phyloP scores from a whole-genome alignment of 2,888 invertebrate genomes.

The Brachyptera risi region DNA sequence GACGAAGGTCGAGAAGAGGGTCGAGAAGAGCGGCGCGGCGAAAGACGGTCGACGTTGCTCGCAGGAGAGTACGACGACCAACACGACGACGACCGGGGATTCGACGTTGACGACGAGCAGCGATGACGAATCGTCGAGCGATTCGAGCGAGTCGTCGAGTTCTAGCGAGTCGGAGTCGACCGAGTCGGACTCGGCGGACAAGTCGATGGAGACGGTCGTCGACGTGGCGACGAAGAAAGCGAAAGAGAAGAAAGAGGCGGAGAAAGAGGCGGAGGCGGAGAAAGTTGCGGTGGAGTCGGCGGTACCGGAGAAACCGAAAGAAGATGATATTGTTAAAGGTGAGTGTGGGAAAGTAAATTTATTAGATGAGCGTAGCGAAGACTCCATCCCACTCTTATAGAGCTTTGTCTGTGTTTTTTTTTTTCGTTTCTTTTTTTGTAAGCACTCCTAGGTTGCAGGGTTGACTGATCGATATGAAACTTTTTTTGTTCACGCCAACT shows the following conservation, averaged over 20 bases:
- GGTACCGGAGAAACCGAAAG: not conserved
- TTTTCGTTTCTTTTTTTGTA: no score
- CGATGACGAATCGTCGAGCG: constrained; percentile 30
- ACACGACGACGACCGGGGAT: constrained; percentile 23
- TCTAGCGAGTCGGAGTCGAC: constrained; percentile 26
- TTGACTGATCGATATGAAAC: no score
- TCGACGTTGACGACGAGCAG: constrained; percentile 22
- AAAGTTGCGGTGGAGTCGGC: not conserved
- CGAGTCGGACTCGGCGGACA: not conserved
- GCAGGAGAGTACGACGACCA: constrained; percentile 28
- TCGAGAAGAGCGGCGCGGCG: not conserved
- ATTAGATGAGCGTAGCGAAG: no score
- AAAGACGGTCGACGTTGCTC: constrained; percentile 25
- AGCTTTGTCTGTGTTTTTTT: no score
- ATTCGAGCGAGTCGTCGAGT: constrained; percentile 24
- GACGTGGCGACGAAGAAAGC: no score
- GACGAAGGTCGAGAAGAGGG: not conserved
- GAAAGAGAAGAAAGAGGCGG: not conserved
- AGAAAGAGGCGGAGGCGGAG: not conserved
- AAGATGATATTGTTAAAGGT: constrained; percentile 1
- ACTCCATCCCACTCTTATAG: no score
- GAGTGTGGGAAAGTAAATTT: no score
- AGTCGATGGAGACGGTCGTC: not conserved
- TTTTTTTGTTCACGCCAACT: no score
- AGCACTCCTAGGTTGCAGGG: no score